Evolutionary conservation across 2,113 vertebrate species (phyloP).

Genomic region (Pterocles orientalis): DNA sequence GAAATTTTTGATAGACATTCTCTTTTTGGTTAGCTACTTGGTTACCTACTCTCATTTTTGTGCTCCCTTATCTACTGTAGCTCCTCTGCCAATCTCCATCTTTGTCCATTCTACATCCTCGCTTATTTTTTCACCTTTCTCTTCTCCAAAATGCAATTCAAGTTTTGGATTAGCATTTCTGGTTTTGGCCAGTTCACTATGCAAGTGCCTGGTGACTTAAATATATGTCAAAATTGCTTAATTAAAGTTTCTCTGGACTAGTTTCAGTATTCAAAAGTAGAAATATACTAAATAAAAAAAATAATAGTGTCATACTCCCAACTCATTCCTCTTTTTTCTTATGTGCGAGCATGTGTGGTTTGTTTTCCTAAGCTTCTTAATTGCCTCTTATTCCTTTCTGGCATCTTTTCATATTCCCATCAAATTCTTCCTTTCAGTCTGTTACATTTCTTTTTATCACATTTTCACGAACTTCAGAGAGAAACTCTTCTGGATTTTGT

Average conservation of each 20-base stretch:
- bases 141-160: neutral
- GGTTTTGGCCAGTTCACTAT: neutral
- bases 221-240: neutral
- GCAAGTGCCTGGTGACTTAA: neutral
- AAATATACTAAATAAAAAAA: neutral
- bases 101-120: neutral
- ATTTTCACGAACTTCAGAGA: neutral
- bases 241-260: neutral
- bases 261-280: neutral
- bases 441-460: neutral
- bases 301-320: neutral
- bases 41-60: neutral
- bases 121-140: neutral
- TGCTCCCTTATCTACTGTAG: neutral
- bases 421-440: neutral
- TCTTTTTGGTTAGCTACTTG: neutral
- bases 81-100: neutral
- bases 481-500: neutral
- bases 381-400: neutral
- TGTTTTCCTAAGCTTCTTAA: neutral
- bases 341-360: neutral
- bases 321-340: neutral
- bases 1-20: neutral
- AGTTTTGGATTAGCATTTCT: neutral
- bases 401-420: neutral